Evolutionary conservation across 2,113 vertebrate genomes (phyloP).

Genomic region (Crotophaga sulcirostris): DNA sequence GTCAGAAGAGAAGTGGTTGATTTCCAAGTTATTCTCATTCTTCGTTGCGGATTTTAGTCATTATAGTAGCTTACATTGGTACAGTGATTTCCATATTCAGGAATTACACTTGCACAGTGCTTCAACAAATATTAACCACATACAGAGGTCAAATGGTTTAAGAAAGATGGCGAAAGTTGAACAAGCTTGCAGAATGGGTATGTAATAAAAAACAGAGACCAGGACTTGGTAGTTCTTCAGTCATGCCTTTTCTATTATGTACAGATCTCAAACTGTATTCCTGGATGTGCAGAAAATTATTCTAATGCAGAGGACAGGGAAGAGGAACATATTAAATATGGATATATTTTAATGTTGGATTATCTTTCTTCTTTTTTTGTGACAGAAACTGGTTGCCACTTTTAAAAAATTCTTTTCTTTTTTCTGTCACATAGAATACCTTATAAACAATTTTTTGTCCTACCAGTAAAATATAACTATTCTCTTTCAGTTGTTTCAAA

Average conservation of each 20-base stretch:
- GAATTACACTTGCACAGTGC: not conserved
- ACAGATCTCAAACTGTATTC: not conserved
- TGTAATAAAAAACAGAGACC: not conserved
- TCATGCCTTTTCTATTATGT: not conserved
- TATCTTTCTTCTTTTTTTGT: not conserved
- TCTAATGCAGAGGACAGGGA: not conserved
- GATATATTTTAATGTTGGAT: not conserved
- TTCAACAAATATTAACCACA: not conserved
- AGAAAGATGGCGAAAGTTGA: not conserved
- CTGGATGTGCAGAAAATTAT: not conserved
- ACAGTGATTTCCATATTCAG: not conserved
- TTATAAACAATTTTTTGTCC: not conserved
- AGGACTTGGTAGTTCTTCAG: not conserved
- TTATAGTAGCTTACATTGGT: not conserved
- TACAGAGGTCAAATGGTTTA: not conserved
- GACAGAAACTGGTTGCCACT: not conserved
- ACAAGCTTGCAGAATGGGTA: not conserved
- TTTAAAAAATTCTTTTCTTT: not conserved
- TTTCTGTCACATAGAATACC: not conserved
- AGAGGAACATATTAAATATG: not conserved
- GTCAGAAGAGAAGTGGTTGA: not conserved
- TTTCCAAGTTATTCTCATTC: conserved; percentile 14
- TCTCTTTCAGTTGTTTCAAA: not conserved
- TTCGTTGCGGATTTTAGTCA: not conserved
- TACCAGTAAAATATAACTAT: not conserved